These are phyloP conservation scores for Oryzias curvinotus DNA, from an alignment of 2,113 vertebrate species.

Conservation along the genomic window DNA sequence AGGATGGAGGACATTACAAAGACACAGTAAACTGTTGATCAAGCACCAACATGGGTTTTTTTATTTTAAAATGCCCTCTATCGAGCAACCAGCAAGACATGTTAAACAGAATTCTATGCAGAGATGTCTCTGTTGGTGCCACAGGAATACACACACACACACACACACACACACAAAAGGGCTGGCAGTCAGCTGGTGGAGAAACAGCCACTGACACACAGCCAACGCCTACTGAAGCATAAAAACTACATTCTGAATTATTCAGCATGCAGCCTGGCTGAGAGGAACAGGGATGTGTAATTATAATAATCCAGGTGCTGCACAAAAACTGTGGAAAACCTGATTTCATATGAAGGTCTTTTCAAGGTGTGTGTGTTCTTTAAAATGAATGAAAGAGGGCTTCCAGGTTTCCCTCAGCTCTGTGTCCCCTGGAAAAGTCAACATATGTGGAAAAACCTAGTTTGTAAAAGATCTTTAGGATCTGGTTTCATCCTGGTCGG, in stretches of 20 bases:
- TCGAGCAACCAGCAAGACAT: conserved; percentile 41
- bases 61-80: conserved; percentile 1
- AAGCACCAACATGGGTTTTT: too few relatives aligned
- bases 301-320: too few relatives aligned
- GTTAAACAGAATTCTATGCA: conserved; percentile 41
- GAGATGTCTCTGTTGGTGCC: conserved; percentile 32
- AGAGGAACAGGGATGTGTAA: conserved; percentile 14
- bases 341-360: too few relatives aligned
- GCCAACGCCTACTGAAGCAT: conserved; percentile 48
- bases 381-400: too few relatives aligned
- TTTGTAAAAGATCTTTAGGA: too few relatives aligned
- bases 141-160: conserved; percentile 8
- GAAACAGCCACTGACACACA: conserved; percentile 23
- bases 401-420: too few relatives aligned
- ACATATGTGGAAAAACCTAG: too few relatives aligned
- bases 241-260: conserved; percentile 61
- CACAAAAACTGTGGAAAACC: too few relatives aligned
- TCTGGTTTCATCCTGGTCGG: too few relatives aligned
- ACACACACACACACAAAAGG: background rate
- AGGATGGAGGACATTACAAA: too few relatives aligned
- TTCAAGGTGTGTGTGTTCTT: background rate
- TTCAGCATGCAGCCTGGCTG: conserved; percentile 44
- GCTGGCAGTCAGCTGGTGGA: conserved; percentile 44
- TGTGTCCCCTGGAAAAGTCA: too few relatives aligned
- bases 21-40: too few relatives aligned